phyloP scores from a whole-genome alignment of 2,888 invertebrate genomes.

The Cerastis leucographa region DNA sequence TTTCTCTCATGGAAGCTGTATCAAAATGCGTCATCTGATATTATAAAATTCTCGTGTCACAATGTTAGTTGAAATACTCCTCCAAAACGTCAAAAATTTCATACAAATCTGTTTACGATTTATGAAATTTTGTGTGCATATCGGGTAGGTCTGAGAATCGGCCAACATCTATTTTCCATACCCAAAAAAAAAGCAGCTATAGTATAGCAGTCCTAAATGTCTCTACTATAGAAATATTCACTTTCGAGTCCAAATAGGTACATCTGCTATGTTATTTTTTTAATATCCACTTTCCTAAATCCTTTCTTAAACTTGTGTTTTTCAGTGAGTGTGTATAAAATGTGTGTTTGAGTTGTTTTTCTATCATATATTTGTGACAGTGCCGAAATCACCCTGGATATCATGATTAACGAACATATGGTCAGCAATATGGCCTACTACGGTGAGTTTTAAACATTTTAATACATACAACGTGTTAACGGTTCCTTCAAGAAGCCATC shows the following conservation, averaged over 20 bases:
- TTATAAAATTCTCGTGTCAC: too few relatives aligned
- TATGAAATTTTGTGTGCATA: too few relatives aligned
- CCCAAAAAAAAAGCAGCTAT: too few relatives aligned
- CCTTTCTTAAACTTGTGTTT: not conserved
- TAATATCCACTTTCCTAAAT: conserved; percentile 54
- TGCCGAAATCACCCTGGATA: conserved; percentile 49
- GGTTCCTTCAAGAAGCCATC: not conserved
- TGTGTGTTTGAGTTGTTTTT: conserved; percentile 55
- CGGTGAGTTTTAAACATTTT: conserved; percentile 74
- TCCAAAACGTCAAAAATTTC: too few relatives aligned
- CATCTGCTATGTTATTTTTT: not conserved
- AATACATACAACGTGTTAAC: not conserved
- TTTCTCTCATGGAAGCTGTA: not conserved
- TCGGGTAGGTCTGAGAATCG: too few relatives aligned
- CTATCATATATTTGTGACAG: conserved; percentile 44
- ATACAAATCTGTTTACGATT: too few relatives aligned
- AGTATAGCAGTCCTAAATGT: too few relatives aligned
- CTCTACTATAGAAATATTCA: not conserved
- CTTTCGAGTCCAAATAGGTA: not conserved
- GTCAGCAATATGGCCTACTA: conserved; percentile 85
- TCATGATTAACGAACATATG: conserved; percentile 84
- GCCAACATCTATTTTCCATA: too few relatives aligned
- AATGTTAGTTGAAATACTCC: too few relatives aligned
- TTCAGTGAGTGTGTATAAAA: conserved; percentile 48
- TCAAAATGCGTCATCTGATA: too few relatives aligned